Percentiles rank a stretch among this genome's conserved stretches.
These are phyloP conservation scores for Elaphurus davidianus DNA, from an alignment of 2,113 vertebrate species.

Conservation along the genomic window DNA sequence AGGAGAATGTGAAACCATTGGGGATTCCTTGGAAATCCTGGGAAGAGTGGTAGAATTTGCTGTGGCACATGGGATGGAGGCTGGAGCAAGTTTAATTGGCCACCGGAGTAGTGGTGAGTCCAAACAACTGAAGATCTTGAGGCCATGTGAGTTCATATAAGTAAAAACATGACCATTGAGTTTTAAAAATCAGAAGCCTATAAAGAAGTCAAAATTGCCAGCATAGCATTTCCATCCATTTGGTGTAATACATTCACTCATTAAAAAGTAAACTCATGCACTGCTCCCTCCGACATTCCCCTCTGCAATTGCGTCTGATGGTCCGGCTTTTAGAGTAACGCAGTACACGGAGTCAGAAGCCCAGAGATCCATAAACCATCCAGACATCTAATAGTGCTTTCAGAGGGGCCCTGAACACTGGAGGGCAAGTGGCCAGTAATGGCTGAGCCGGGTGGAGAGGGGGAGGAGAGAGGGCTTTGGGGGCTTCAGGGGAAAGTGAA, in stretches of 20 bases:
- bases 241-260: constrained; percentile 34
- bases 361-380: constrained; percentile 69
- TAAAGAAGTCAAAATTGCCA: constrained; percentile 60
- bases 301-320: neutral
- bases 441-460: constrained; percentile 9
- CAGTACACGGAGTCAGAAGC: constrained; percentile 41
- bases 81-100: constrained; percentile 8
- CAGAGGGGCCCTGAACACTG: constrained; percentile 47
- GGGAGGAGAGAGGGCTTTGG: neutral
- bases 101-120: neutral
- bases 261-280: constrained; percentile 40
- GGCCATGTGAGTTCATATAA: constrained; percentile 33
- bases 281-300: neutral
- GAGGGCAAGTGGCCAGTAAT: constrained; percentile 68
- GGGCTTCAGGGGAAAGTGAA: constrained; percentile 31
- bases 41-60: neutral
- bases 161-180: constrained; percentile 55
- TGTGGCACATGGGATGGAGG: neutral
- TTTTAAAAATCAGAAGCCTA: constrained; percentile 55
- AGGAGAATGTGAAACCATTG: neutral
- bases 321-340: constrained; percentile 67
- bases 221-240: constrained; percentile 38
- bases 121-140: constrained; percentile 12
- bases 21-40: neutral
- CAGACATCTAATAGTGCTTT: constrained; percentile 67